phyloP scores from a whole-genome alignment of 2,888 invertebrate species.

The Blastobasis adustella region DNA sequence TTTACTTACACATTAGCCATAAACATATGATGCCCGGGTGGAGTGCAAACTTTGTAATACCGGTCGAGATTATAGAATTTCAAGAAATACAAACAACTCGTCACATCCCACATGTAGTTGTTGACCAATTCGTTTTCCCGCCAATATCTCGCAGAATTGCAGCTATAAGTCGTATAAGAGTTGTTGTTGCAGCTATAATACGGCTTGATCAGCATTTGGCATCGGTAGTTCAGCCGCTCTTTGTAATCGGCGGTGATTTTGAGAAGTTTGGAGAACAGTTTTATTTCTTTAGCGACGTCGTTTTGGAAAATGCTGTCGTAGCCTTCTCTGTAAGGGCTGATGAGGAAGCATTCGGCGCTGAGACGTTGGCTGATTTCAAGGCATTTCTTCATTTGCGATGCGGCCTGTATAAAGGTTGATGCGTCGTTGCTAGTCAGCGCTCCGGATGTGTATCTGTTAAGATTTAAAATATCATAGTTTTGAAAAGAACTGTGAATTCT shows the following conservation, averaged over 20 bases:
- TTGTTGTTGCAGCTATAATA: conserved; percentile 32
- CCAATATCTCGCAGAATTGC: conserved; percentile 30
- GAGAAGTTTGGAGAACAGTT: conserved; percentile 75
- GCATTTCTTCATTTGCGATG: conserved; percentile 76
- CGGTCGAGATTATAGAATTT: conserved; percentile 76
- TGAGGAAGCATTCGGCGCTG: conserved; percentile 76
- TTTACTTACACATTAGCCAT: conserved; percentile 76
- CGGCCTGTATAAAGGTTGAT: conserved; percentile 73
- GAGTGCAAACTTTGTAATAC: conserved; percentile 76
- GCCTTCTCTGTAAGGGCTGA: conserved; percentile 77
- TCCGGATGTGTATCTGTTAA: conserved; percentile 72
- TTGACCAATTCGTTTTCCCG: conserved; percentile 58
- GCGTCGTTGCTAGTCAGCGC: conserved; percentile 77
- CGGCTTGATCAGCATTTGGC: conserved; percentile 75
- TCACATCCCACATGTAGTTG: conserved; percentile 77
- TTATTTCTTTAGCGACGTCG: conserved; percentile 74
- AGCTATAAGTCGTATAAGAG: conserved; percentile 9
- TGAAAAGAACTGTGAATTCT: no score
- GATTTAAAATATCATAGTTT: no score
- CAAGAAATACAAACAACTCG: conserved; percentile 77
- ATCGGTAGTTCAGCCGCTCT: conserved; percentile 76
- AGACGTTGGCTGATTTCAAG: conserved; percentile 76
- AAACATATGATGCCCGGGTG: conserved; percentile 77
- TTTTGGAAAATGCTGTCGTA: conserved; percentile 75
- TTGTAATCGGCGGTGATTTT: conserved; percentile 78